phyloP scores from a whole-genome alignment of 2,113 vertebrate genomes.

The Sebastes fasciatus region DNA sequence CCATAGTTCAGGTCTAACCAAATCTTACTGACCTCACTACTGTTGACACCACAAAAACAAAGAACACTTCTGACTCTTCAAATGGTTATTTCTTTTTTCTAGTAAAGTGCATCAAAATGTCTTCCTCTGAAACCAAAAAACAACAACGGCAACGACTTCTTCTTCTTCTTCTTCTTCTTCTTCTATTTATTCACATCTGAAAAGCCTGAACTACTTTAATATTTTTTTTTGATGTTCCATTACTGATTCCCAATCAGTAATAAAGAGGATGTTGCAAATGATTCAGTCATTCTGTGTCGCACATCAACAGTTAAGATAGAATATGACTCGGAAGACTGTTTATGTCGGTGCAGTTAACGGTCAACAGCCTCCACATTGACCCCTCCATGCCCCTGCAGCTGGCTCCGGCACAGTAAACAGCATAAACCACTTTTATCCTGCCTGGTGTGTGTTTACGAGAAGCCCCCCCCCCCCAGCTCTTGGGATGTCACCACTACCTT shows the following conservation, averaged over 20 bases:
- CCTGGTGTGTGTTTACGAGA: slow-evolving; percentile 74
- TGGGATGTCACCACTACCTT: slow-evolving; percentile 48
- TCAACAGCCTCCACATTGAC: slow-evolving; percentile 27
- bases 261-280: slow-evolving; percentile 26
- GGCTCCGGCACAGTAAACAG: not conserved
- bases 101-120: too few relatives aligned
- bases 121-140: too few relatives aligned
- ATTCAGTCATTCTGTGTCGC: slow-evolving; percentile 12
- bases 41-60: too few relatives aligned
- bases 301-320: slow-evolving; percentile 6
- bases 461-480: not conserved
- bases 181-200: too few relatives aligned
- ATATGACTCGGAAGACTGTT: slow-evolving; percentile 35
- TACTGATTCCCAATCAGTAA: not conserved
- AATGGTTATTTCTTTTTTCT: too few relatives aligned
- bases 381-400: slow-evolving; percentile 18
- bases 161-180: too few relatives aligned
- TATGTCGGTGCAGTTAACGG: slow-evolving; percentile 27
- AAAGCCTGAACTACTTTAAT: too few relatives aligned
- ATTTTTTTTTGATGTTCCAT: too few relatives aligned
- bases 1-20: too few relatives aligned
- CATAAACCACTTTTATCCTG: slow-evolving; percentile 47
- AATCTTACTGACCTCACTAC: too few relatives aligned
- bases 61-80: too few relatives aligned
- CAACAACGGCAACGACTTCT: too few relatives aligned